Percentiles rank a stretch among this genome's conserved stretches.
phyloP scores from a whole-genome alignment of 1,140 invertebrate genomes.

The Drosophila tani region DNA sequence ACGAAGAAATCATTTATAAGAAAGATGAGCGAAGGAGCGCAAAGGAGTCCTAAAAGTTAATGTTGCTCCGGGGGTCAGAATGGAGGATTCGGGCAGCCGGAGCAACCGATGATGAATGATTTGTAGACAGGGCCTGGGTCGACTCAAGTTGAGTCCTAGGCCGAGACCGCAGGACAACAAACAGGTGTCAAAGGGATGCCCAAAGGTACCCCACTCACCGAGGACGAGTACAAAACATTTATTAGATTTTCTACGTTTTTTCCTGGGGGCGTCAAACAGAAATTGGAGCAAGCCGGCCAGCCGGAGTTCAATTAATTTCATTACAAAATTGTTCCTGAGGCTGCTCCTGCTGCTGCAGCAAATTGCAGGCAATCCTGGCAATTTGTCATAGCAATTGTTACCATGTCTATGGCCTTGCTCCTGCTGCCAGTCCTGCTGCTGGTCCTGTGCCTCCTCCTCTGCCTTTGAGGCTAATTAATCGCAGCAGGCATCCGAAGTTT shows the following conservation, averaged over 20 bases:
- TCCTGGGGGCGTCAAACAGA: constrained; percentile 50
- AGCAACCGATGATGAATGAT: constrained; percentile 70
- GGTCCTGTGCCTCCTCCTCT: not conserved
- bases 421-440: constrained; percentile 2
- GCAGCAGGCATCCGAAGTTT: constrained; percentile 40
- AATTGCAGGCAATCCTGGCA: constrained; percentile 60
- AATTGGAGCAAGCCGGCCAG: constrained; percentile 42
- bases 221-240: constrained; percentile 53
- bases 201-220: not conserved
- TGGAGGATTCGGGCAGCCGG: not conserved
- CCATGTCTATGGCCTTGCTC: constrained; percentile 12
- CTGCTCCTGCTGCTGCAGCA: constrained; percentile 26
- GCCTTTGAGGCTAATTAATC: constrained; percentile 62
- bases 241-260: constrained; percentile 57
- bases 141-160: constrained; percentile 17
- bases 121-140: constrained; percentile 59
- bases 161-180: constrained; percentile 68
- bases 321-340: constrained; percentile 69
- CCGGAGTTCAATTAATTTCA: constrained; percentile 70
- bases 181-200: constrained; percentile 72
- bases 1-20: constrained; percentile 73
- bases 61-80: constrained; percentile 36
- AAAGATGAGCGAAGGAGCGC: constrained; percentile 68
- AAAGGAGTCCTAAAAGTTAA: constrained; percentile 34
- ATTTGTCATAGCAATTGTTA: constrained; percentile 69